Percentiles rank a stretch among this genome's conserved stretches.
Conservation (phyloP, 2,113 vertebrate species). For the Formicarius rufipectus region DNA sequence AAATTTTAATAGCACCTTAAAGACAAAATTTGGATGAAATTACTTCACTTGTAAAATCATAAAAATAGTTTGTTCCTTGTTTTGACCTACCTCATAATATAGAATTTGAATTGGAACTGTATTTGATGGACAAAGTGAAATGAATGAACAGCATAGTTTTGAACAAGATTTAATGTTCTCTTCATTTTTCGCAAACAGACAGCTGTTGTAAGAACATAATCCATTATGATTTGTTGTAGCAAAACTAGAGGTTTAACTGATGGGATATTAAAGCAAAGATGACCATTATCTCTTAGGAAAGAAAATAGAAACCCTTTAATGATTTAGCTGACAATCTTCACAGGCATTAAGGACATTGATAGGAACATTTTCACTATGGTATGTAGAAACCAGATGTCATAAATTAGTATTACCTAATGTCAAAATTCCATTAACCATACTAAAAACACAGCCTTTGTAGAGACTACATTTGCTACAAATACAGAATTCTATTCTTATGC, state of each 20-base stretch:
- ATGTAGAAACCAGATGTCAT: not conserved
- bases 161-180: not conserved
- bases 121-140: not conserved
- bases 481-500: not conserved
- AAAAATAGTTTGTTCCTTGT: not conserved
- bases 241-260: not conserved
- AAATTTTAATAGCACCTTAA: not conserved
- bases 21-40: not conserved
- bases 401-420: conserved; percentile 17
- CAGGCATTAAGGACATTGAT: not conserved
- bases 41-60: not conserved
- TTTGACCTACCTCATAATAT: not conserved
- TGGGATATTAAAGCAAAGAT: not conserved
- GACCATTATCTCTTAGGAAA: conserved; percentile 1
- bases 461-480: not conserved
- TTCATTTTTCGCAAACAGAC: not conserved
- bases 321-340: conserved; percentile 13
- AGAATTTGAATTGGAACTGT: not conserved
- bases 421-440: not conserved
- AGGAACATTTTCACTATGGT: not conserved
- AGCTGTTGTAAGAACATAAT: not conserved
- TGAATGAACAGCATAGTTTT: not conserved
- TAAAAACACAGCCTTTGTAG: not conserved
- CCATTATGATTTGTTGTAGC: not conserved
- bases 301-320: not conserved